These are phyloP conservation scores for Trissolcus japonicus DNA, from an alignment of 2,888 invertebrate species.

Conservation along the genomic window DNA sequence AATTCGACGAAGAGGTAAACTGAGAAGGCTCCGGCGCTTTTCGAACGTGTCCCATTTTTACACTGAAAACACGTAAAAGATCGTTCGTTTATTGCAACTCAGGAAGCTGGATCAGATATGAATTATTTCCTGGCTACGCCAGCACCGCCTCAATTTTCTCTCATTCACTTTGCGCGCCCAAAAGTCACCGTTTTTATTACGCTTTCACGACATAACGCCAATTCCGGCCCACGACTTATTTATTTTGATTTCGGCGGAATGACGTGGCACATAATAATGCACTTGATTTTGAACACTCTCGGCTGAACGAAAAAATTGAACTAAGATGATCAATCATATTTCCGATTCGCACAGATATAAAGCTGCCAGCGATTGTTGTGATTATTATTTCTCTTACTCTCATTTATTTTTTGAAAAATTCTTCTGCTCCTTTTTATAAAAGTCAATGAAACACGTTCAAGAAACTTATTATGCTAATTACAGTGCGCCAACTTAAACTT, in stretches of 20 bases:
- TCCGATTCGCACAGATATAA: not conserved
- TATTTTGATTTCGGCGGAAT: slow-evolving; percentile 29
- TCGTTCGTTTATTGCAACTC: slow-evolving; percentile 39
- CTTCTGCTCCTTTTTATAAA: no score
- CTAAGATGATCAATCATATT: slow-evolving; percentile 24
- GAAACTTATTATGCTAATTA: slow-evolving; percentile 14
- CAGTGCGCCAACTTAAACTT: not conserved
- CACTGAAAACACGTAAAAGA: slow-evolving; percentile 41
- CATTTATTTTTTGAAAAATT: not conserved
- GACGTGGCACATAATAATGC: slow-evolving; percentile 36
- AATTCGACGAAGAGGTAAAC: slow-evolving; percentile 25
- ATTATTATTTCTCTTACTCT: not conserved
- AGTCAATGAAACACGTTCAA: slow-evolving; percentile 11
- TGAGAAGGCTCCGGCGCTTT: slow-evolving; percentile 20
- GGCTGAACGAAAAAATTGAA: slow-evolving; percentile 15
- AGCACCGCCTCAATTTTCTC: slow-evolving; percentile 43
- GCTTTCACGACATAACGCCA: slow-evolving; percentile 33
- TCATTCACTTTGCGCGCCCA: slow-evolving; percentile 38
- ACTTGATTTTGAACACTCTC: slow-evolving; percentile 30
- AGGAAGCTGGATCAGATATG: slow-evolving; percentile 39
- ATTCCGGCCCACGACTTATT: slow-evolving; percentile 22
- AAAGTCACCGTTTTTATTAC: slow-evolving; percentile 24
- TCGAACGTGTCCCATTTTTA: slow-evolving; percentile 26
- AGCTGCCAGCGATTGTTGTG: not conserved
- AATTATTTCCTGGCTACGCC: slow-evolving; percentile 33